Percentiles rank a stretch among this genome's conserved stretches.
Evolutionary conservation across 2,888 invertebrate genomes (phyloP).

Genomic region (Diarsia rubi): DNA sequence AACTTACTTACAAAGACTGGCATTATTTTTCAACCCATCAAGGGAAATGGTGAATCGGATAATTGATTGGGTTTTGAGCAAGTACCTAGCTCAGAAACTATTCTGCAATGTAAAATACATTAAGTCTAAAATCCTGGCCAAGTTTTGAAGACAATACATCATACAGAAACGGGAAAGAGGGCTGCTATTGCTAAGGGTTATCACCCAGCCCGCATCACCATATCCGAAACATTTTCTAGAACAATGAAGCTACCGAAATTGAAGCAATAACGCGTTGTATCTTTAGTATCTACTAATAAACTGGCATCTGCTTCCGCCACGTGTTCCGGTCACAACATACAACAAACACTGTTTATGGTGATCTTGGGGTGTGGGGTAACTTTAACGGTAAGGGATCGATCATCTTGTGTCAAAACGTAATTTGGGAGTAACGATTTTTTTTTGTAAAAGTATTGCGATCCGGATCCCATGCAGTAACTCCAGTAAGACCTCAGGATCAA

Average conservation of each 20-base stretch:
- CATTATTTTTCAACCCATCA: not conserved
- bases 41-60: not conserved
- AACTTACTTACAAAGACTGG: too few species aligned
- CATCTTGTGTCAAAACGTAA: slow-evolving; percentile 7
- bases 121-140: not conserved
- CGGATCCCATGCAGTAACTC: not conserved
- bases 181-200: not conserved
- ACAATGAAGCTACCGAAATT: slow-evolving; percentile 45
- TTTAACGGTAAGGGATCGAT: not conserved
- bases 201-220: not conserved
- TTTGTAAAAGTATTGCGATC: not conserved
- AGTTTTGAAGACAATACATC: not conserved
- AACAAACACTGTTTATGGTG: slow-evolving; percentile 66
- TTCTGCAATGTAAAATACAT: not conserved
- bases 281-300: slow-evolving; percentile 56
- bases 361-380: slow-evolving; percentile 31
- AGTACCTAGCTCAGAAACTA: not conserved
- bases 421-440: not conserved
- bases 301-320: slow-evolving; percentile 82
- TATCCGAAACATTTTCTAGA: not conserved
- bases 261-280: slow-evolving; percentile 23
- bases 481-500: not conserved
- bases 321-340: slow-evolving; percentile 69
- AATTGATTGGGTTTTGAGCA: too few species aligned
- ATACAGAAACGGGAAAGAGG: not conserved